A percentile compares a stretch with the other conserved stretches of the same genome.
phyloP scores from a whole-genome alignment of 2,113 vertebrate genomes.

The Cariama cristata region DNA sequence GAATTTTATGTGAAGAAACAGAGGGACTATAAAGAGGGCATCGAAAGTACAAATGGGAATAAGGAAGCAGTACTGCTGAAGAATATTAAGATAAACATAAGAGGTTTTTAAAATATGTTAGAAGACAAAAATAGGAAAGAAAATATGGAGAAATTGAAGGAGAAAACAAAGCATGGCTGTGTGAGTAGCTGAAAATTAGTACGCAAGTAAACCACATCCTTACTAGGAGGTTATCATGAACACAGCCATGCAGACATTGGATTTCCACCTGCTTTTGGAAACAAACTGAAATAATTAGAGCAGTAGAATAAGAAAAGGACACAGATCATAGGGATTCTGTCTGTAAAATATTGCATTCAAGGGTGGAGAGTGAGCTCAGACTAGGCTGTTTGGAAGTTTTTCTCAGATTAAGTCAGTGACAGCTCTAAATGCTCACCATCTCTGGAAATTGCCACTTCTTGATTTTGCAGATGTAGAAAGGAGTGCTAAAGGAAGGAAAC shows the following conservation, averaged over 20 bases:
- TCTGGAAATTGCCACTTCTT: neutral
- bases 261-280: neutral
- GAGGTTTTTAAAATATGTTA: neutral
- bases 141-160: neutral
- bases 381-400: accelerated
- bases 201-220: neutral
- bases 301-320: neutral
- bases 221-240: neutral
- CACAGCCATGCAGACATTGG: neutral
- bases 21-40: slow-evolving; percentile 22
- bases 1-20: slow-evolving; percentile 41
- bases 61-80: neutral
- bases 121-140: neutral
- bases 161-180: neutral
- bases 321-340: neutral
- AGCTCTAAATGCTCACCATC: neutral
- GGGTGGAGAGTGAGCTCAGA: neutral
- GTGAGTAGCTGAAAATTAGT: neutral
- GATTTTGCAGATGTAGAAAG: neutral
- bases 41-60: slow-evolving; percentile 23
- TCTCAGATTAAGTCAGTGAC: neutral
- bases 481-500: neutral
- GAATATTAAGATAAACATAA: slow-evolving; percentile 27
- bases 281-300: neutral
- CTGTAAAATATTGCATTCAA: neutral